These are phyloP conservation scores for Ceratosolen fusciceps DNA, from an alignment of 1,140 invertebrate species.

Conservation along the genomic window DNA sequence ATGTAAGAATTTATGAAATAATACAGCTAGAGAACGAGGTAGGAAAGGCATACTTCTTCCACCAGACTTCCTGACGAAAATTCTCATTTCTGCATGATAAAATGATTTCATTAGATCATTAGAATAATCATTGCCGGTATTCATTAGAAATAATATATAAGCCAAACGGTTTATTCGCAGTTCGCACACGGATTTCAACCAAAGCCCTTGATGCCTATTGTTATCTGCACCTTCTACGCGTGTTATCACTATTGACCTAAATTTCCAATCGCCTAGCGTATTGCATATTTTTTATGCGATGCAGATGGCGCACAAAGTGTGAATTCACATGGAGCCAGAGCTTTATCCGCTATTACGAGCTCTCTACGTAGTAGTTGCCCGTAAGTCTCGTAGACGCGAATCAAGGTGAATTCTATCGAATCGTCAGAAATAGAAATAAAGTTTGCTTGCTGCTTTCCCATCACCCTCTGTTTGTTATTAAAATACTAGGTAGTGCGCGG, in stretches of 20 bases:
- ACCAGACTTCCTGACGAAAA: too few relatives aligned
- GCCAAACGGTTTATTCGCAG: too few relatives aligned
- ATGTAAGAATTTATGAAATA: too few relatives aligned
- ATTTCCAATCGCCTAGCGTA: neutral
- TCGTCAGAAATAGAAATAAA: neutral
- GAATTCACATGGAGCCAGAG: neutral
- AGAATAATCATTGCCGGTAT: neutral
- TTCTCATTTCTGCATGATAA: too few relatives aligned
- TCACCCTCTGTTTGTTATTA: neutral
- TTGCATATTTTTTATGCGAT: neutral
- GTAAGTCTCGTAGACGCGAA: constrained; percentile 8
- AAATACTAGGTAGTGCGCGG: neutral
- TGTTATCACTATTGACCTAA: constrained; percentile 1
- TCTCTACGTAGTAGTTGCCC: neutral
- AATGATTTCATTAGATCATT: too few relatives aligned
- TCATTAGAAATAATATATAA: too few relatives aligned
- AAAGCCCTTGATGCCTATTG: too few relatives aligned
- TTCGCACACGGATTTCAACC: too few relatives aligned
- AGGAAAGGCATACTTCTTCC: too few relatives aligned
- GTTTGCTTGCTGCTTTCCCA: neutral
- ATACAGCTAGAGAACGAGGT: too few relatives aligned
- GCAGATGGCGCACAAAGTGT: constrained; percentile 26
- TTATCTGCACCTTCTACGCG: neutral
- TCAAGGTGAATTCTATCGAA: neutral
- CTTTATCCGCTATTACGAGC: neutral